phyloP scores from a whole-genome alignment of 2,888 invertebrate genomes.

The Sarcophaga rosellei region DNA sequence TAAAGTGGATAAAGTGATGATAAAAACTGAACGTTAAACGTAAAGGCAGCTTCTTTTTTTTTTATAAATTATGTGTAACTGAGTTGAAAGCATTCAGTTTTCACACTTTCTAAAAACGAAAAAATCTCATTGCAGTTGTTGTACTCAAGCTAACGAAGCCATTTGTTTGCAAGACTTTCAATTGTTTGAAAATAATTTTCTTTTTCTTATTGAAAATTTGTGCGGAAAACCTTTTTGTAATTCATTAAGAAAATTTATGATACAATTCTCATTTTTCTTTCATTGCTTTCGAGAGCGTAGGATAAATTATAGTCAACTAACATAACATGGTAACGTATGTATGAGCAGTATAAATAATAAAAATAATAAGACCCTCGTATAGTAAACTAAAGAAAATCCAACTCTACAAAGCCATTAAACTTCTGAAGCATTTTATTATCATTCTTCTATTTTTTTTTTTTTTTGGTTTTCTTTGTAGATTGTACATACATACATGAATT shows the following conservation, averaged over 20 bases:
- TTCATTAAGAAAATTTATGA: constrained; percentile 23
- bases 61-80: too few species aligned
- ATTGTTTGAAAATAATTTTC: constrained; percentile 12
- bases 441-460: not conserved
- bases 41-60: too few species aligned
- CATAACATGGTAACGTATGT: constrained; percentile 26
- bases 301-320: constrained; percentile 48
- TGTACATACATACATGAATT: constrained; percentile 15
- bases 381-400: not conserved
- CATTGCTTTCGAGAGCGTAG: not conserved
- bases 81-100: not conserved
- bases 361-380: not conserved
- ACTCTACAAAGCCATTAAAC: constrained; percentile 16
- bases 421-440: constrained; percentile 55
- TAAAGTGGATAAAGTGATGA: too few species aligned
- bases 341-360: not conserved
- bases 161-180: not conserved
- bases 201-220: constrained; percentile 39
- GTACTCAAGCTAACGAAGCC: too few species aligned
- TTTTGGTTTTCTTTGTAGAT: not conserved
- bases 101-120: not conserved
- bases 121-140: too few species aligned
- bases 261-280: constrained; percentile 11
- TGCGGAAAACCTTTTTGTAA: constrained; percentile 19
- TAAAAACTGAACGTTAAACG: too few species aligned